Conservation (phyloP, 2,113 vertebrate species). For the Bettongia penicillata region DNA sequence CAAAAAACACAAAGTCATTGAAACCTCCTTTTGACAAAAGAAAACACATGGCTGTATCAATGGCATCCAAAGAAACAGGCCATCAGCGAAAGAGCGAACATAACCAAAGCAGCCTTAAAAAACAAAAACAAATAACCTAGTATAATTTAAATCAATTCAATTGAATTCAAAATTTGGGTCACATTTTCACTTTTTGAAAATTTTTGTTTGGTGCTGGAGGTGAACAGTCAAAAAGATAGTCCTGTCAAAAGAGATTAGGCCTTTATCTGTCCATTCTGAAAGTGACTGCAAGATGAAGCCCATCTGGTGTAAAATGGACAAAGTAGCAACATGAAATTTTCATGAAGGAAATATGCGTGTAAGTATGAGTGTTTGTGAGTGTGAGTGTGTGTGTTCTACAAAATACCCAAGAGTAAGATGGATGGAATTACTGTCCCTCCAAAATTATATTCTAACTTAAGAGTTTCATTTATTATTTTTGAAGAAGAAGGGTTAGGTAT, state of each 20-base stretch:
- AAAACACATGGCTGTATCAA: background rate
- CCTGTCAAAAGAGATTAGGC: background rate
- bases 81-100: background rate
- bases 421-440: background rate
- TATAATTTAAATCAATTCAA: background rate
- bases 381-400: background rate
- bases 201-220: background rate
- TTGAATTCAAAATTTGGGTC: too few relatives aligned
- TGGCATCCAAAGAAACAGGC: background rate
- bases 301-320: background rate
- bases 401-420: background rate
- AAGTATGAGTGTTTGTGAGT: background rate
- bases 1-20: background rate
- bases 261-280: background rate
- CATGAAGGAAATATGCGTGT: background rate
- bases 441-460: background rate
- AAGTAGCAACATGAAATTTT: background rate
- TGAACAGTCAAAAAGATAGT: background rate
- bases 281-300: background rate
- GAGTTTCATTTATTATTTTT: background rate
- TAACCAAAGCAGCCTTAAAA: too few relatives aligned
- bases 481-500: background rate
- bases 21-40: background rate
- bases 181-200: background rate
- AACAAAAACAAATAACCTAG: background rate